Evolutionary conservation across 1,140 invertebrate species (phyloP).

Genomic region (Pachypeltis micranthus): DNA sequence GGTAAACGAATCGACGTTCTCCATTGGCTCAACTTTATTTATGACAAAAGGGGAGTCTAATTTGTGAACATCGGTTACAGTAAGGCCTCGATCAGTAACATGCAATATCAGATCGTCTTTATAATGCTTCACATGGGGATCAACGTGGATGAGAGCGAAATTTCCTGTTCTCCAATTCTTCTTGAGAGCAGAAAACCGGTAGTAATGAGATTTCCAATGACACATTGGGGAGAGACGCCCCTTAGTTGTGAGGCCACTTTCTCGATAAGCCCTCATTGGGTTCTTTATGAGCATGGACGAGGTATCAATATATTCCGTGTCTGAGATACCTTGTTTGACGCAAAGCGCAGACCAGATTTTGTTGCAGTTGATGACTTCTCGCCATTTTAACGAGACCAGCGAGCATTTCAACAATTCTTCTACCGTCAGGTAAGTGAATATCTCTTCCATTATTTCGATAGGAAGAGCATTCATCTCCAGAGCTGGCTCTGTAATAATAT

Average conservation of each 20-base stretch:
- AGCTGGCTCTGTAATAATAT: no score
- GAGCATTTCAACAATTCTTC: slow-evolving; percentile 17
- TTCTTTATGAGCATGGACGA: not conserved
- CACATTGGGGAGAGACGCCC: not conserved
- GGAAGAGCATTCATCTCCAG: no score
- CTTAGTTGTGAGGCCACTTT: not conserved
- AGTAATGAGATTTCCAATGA: slow-evolving; percentile 12
- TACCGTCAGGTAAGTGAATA: slow-evolving; percentile 15
- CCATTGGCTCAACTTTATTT: not conserved
- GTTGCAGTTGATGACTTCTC: slow-evolving; percentile 21
- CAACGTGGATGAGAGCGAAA: not conserved
- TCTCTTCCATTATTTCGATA: slow-evolving; percentile 18
- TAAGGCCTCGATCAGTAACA: not conserved
- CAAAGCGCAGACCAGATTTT: slow-evolving; percentile 17
- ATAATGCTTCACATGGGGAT: not conserved
- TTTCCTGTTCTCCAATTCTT: slow-evolving; percentile 12
- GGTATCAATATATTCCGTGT: not conserved
- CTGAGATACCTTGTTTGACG: not conserved
- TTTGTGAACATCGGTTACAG: not conserved
- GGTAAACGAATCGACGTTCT: not conserved
- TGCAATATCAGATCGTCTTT: slow-evolving; percentile 8
- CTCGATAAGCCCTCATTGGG: not conserved
- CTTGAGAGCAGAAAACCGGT: slow-evolving; percentile 6
- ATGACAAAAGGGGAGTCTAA: not conserved
- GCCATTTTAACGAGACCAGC: slow-evolving; percentile 10